Conservation (phyloP, 2,888 invertebrate species). For the Pinctada fucata region DNA sequence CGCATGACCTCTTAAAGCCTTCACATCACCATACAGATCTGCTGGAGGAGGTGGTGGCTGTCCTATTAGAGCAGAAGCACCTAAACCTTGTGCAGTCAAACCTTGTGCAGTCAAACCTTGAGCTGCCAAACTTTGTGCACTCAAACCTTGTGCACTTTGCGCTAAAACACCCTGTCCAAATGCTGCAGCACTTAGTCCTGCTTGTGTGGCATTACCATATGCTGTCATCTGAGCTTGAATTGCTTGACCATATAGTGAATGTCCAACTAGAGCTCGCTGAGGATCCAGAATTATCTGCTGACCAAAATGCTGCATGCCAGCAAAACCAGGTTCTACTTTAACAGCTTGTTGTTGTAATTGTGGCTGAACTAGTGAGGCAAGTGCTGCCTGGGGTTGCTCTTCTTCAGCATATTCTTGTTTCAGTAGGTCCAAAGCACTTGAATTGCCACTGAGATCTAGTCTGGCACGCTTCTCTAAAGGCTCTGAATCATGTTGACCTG, state of each 20-base stretch:
- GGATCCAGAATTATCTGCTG: constrained; percentile 1
- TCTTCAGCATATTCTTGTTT: constrained; percentile 73
- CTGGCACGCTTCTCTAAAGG: constrained; percentile 61
- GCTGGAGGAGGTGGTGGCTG: constrained; percentile 35
- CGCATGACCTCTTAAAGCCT: not conserved
- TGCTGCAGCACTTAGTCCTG: not conserved
- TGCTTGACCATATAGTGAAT: constrained; percentile 7
- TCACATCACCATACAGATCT: constrained; percentile 3
- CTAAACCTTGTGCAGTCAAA: not conserved
- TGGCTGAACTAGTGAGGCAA: constrained; percentile 8
- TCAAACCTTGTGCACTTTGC: constrained; percentile 13
- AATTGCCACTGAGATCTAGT: constrained; percentile 48
- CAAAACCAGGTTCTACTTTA: constrained; percentile 42
- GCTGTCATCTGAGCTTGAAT: not conserved
- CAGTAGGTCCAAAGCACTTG: constrained; percentile 71
- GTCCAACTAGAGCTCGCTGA: not conserved
- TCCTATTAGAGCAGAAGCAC: constrained; percentile 15
- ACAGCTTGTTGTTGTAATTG: constrained; percentile 25
- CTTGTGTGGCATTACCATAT: not conserved
- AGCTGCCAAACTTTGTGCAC: constrained; percentile 12
- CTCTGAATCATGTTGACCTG: constrained; percentile 39
- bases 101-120: constrained; percentile 7
- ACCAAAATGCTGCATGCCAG: constrained; percentile 22
- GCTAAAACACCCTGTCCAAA: not conserved
- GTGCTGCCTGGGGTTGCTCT: constrained; percentile 39